Base-by-base conservation (phyloP, 2,113 vertebrate genomes). In the Phoenicopterus ruber region DNA sequence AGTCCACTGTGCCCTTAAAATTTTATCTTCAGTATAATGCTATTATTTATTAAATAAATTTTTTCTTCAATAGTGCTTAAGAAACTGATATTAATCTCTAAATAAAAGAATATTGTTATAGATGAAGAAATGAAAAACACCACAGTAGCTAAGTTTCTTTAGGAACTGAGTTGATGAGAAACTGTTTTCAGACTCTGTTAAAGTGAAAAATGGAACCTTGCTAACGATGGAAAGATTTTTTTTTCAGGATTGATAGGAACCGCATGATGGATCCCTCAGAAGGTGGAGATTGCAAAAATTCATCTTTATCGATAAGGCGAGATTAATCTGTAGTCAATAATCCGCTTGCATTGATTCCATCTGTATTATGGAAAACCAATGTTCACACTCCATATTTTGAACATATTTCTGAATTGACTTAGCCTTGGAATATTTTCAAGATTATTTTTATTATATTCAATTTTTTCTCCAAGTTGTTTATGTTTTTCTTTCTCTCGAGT, bases 381-480 rank as follows among this genome's bases (percentile, higher is more conserved):
- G 1, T 57, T 93, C 83, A 79, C 61, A 54, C 69, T 92, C 83
- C 62, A 49, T 71, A 93, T 92, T 96, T 96, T 76, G 52, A 94
- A 62, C 44, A 69, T 82, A 92, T 76, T 94, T 96, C 65, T 72
- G 83, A 94, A 76, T 38, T 79, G 52, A 44, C 40, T 93, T 92
- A 44, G 44, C 36, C 57, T 84, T 92, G 88, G 70, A 95, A 89
- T 95, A 89, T 93, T 94, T 94, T 86, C 81, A 92, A 87, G 80
- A 82, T 70, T 69, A 78, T 82, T 82, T 96, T 88, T 91, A 67
- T 92, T 94, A 58, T 93, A 89, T 85, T 87, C 21, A 34, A 5
- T 72, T 92, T 91, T 84, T 73, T 25, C 62, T 72, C 61, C 49
- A 61, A 85, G 52, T 93, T 95, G 95, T 95, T 97, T 96, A 87